Conservation (phyloP, 2,888 invertebrate genomes). For the Idaea straminata region DNA sequence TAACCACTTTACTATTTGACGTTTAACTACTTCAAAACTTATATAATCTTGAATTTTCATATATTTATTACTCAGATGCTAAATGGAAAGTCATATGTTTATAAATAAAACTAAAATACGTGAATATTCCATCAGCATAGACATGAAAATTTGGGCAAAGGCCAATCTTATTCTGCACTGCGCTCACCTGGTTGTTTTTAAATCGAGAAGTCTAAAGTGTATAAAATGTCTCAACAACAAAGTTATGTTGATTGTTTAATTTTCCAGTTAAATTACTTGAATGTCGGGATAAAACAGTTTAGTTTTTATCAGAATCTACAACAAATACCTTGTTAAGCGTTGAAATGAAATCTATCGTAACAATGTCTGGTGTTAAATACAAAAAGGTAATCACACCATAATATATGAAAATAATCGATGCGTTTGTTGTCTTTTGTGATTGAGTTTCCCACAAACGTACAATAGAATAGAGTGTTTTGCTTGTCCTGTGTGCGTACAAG, state of each 20-base stretch:
- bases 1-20: neutral
- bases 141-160: neutral
- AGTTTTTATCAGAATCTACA: neutral
- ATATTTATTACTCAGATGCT: neutral
- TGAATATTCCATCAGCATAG: neutral
- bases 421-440: constrained; percentile 61
- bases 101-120: constrained; percentile 7
- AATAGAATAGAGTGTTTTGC: constrained; percentile 69
- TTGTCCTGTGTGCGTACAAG: constrained; percentile 52
- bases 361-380: constrained; percentile 22
- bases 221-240: neutral
- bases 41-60: neutral
- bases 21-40: neutral
- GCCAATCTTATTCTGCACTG: neutral
- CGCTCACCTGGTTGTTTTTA: neutral
- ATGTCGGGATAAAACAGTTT: neutral
- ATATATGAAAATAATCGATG: constrained; percentile 39
- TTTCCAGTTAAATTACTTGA: neutral
- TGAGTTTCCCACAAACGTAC: constrained; percentile 66
- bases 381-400: constrained; percentile 27
- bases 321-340: constrained; percentile 2
- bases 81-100: constrained; percentile 3
- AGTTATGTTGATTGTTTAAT: neutral
- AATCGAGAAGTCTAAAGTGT: neutral
- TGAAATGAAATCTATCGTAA: constrained; percentile 20